Base-by-base conservation (phyloP, 2,797 vertebrate genomes). In the Poecilia velifera region DNA sequence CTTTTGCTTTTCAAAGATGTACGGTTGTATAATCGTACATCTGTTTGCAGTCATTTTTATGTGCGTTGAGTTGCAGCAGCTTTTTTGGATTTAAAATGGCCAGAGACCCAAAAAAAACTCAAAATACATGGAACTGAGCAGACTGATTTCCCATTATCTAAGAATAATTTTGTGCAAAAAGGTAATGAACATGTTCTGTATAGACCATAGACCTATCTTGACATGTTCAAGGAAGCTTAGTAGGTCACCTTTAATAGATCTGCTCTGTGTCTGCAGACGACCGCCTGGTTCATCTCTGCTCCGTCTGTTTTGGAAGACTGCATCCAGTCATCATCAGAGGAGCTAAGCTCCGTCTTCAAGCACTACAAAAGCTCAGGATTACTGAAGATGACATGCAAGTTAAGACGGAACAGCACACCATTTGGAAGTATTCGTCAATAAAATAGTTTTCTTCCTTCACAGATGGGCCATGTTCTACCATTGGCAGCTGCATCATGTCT, bases 401-500 rank as follows among this genome's bases (percentile, higher is more conserved):
- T 80, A 18, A 83, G 4, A 36, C 71, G 25, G 64, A 53, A 12
- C 4, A 0, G 66, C n/a, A 6, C 7, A 0, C 46, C 6, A 13
- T 3, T 6, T 45, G 28, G 7, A 25, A 6, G 13, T 6, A 13
- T 47, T 12, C 13, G 49, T 80, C n/a, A 28, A 45, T 43, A 43
- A 71, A n/a, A 36, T 6, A 4, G 4, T n/a, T 47, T 74, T 66
- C 6, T 49, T 46, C 64, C 51, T 70, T 64, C 76, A 25, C 73
- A 96, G 95, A 86, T 28, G 86, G 86, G 9, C 87, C 90, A 9
- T 87, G 92, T 1, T 92, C 89, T 53, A 89, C 88, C 2, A 84
- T 93, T 0, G 94, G 94, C 1, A 92, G 89, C 86, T 92, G 91
- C 86, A 96, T 96, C 77, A 86, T 96, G 82, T 94, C 94, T 8